Evolutionary conservation across 2,888 invertebrate genomes (phyloP).

Genomic region (Agrochola lychnidis): DNA sequence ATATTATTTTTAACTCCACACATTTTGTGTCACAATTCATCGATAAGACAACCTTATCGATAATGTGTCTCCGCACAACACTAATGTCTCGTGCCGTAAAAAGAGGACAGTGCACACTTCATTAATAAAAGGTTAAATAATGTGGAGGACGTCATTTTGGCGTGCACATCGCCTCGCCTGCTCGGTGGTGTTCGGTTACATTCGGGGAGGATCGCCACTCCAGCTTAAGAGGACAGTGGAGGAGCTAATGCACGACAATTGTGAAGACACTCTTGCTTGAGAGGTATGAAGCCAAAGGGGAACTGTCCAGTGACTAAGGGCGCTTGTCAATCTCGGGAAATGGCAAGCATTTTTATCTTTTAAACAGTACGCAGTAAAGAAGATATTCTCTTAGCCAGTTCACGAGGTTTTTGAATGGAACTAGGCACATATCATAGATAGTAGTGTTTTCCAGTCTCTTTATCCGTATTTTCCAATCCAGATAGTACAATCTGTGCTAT

Average conservation of each 20-base stretch:
- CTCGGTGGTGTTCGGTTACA: conserved; percentile 73
- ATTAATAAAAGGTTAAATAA: conserved; percentile 88
- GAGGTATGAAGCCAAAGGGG: neutral
- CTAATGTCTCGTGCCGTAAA: conserved; percentile 85
- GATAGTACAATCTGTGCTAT: no score
- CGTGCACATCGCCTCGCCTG: conserved; percentile 65
- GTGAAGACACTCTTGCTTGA: conserved; percentile 27
- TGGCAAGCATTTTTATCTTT: neutral
- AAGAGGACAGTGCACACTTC: conserved; percentile 85
- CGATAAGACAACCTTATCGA: conserved; percentile 33
- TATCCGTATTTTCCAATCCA: neutral
- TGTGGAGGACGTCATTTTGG: conserved; percentile 81
- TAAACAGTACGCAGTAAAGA: neutral
- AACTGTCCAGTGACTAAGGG: neutral
- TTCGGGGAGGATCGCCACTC: conserved; percentile 53
- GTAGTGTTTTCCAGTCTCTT: neutral
- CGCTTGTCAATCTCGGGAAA: neutral
- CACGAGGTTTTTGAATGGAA: neutral
- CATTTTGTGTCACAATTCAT: conserved; percentile 11
- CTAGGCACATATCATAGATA: no score
- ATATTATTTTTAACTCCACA: conserved; percentile 3
- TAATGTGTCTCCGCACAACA: conserved; percentile 65
- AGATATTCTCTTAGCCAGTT: neutral
- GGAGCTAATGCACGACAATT: conserved; percentile 57
- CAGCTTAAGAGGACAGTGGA: conserved; percentile 46